Percentiles rank a stretch among this genome's conserved stretches.
These are phyloP conservation scores for Cantharis flavilabris DNA, from an alignment of 2,888 invertebrate genomes.

Conservation along the genomic window DNA sequence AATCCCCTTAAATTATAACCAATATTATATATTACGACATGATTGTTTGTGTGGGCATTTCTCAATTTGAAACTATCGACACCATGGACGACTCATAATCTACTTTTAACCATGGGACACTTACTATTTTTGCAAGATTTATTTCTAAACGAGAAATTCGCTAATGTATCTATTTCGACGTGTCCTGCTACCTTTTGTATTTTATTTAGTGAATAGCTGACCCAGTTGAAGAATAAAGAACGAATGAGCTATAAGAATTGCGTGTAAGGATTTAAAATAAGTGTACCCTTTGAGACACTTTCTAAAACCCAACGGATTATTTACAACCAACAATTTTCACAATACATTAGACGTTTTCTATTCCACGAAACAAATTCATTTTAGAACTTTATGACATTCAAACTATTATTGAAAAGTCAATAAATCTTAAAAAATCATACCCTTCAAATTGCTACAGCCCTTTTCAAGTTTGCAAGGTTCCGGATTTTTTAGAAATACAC, in stretches of 20 bases:
- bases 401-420: conserved; percentile 6
- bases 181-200: conserved; percentile 24
- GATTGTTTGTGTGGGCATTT: conserved; percentile 12
- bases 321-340: conserved; percentile 32
- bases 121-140: conserved; percentile 6
- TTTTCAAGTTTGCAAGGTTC: background rate
- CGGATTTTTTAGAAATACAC: background rate
- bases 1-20: conserved; percentile 18
- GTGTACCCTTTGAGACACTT: conserved; percentile 35
- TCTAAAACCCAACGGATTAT: conserved; percentile 34
- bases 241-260: conserved; percentile 27
- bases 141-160: conserved; percentile 10
- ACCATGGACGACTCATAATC: conserved; percentile 7
- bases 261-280: conserved; percentile 32
- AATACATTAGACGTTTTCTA: conserved; percentile 22
- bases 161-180: conserved; percentile 27
- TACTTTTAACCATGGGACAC: background rate
- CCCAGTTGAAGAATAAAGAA: conserved; percentile 32
- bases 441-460: background rate
- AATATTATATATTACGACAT: conserved; percentile 21
- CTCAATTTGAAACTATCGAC: conserved; percentile 10
- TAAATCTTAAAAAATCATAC: background rate
- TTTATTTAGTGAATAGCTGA: conserved; percentile 24
- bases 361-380: conserved; percentile 13
- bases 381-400: conserved; percentile 8